Base-by-base conservation (phyloP, 2,888 invertebrate species). In the Epinotia ramella region DNA sequence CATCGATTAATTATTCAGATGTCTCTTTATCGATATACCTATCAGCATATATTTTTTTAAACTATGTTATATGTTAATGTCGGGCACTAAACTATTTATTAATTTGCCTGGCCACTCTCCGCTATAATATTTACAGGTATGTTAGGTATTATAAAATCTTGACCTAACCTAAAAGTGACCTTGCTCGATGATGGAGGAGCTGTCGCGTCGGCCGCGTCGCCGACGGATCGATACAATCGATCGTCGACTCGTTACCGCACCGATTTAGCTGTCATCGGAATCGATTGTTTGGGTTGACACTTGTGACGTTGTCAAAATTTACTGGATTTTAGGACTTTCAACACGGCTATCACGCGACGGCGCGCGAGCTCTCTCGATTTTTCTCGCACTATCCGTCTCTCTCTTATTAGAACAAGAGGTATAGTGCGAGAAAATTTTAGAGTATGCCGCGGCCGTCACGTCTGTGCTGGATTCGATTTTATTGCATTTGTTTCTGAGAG, bases 171-270 rank as follows among this genome's bases (percentile, higher is more conserved):
- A 20, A 56, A 49, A 53, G 28, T 84, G 88, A 86, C 88, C 89
- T 89, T 89, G 88, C 83, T 80, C 82, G 81, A 78, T 89, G 89
- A 89, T 87, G 85, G 89, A 89, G 88, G 82, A 81, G 77, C 84
- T 86, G 88, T 87, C 89, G 83, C 78, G 12, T 59, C 74, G 62
- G 88, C 86, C 88, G 83, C 78, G 12, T 59, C 74, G 62, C 68
- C 68, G 73, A 49, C 64, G 64, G 20, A 53, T 65, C 85, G 83
- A 72, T 70, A 70, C 73, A 70, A 77, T 77, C 77, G 70, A 72
- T 77, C 80, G 76, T 78, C 84, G 83, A 82, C 79, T 86, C 86
- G 82, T 87, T 87, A 84, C 79, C 59, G 77, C 79, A 86, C 83
- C 85, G 86, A 84, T 86, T 84, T 84, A 79, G 80, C 86, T 87